Evolutionary conservation across 2,888 invertebrate genomes (phyloP), one percentile per base, ranked within the genome.

Genomic region (Eudasyphora cyanicolor): DNA sequence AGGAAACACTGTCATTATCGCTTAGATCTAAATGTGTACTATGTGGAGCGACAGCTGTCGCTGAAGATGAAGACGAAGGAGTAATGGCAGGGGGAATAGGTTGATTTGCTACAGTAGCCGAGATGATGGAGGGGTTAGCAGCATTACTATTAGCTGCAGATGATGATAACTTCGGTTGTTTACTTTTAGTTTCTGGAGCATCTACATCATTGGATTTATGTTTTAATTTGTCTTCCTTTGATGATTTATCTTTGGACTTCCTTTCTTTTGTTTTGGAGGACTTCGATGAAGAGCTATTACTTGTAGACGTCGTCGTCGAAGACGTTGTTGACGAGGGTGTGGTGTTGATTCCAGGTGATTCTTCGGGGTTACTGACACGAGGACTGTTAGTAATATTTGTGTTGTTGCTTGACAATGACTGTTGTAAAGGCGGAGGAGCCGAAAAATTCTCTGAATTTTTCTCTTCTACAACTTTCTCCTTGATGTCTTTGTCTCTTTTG

Each of bases 1-100:
- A 89, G 57, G 90, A 89, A 2, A 88, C 87, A 1, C 90, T 90
- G 32, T 91, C 90, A 79, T 87, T 88, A 76, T 91, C 91, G 62
- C 89, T 91, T 69, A 90, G 84, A 80, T 90, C 91, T 85, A 90
- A 85, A 86, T 89, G 89, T 45, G 38, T 57, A 29, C 42, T 35
- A 35, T 32, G 67, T 45, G 42, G 10, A 75, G 35, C 49, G 29
- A 35, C 4, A 7, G 10, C 17, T 60, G 21, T 17, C 17, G 17
- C 17, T 21, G 3, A 3, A 10, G 64, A 38, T 1, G 64, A 64
- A 10, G 62, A 62, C 35, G 45, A 42, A 2, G 69, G n/a, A 6
- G 24, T 12, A 2, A 38, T 27, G 17, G 70, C 0, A 10, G 24
- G 29, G 17, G 69, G 35, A 6, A 19, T 32, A 12, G 51, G 24